These are phyloP conservation scores for Emmelina monodactyla DNA, from an alignment of 2,888 invertebrate species.

Conservation along the genomic window DNA sequence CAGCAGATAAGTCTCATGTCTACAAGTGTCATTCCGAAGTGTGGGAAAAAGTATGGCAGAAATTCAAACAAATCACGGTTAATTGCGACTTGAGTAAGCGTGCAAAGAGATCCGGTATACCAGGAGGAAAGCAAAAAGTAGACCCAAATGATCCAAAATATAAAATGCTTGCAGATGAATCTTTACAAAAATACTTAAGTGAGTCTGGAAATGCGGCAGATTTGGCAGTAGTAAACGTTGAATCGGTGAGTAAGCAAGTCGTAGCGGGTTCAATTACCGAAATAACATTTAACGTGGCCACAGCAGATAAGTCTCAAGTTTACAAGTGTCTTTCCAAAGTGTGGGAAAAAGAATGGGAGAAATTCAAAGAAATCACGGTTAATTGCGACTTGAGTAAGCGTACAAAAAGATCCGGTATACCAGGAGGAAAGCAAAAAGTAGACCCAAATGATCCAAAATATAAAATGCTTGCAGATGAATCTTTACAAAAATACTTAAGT, in stretches of 20 bases:
- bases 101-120: constrained; percentile 7
- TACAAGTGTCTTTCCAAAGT: constrained; percentile 45
- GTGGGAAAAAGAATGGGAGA: constrained; percentile 67
- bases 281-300: constrained; percentile 17
- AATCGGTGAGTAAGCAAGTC: constrained; percentile 19
- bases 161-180: constrained; percentile 19
- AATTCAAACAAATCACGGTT: constrained; percentile 29
- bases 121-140: constrained; percentile 11
- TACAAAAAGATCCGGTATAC: constrained; percentile 9
- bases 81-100: not conserved
- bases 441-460: constrained; percentile 18
- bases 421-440: constrained; percentile 14
- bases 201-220: constrained; percentile 9
- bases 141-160: constrained; percentile 20
- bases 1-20: constrained; percentile 57
- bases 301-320: not conserved
- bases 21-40: constrained; percentile 32
- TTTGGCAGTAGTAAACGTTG: constrained; percentile 14
- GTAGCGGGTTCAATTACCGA: constrained; percentile 19
- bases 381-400: constrained; percentile 13
- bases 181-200: constrained; percentile 19
- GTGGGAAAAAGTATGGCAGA: constrained; percentile 70
- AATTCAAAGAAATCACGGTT: constrained; percentile 29
- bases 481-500: constrained; percentile 17
- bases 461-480: constrained; percentile 18